A percentile compares a stretch with the other conserved stretches of the same genome.
phyloP scores from a whole-genome alignment of 1,140 invertebrate genomes.

The Ceratitis capitata region DNA sequence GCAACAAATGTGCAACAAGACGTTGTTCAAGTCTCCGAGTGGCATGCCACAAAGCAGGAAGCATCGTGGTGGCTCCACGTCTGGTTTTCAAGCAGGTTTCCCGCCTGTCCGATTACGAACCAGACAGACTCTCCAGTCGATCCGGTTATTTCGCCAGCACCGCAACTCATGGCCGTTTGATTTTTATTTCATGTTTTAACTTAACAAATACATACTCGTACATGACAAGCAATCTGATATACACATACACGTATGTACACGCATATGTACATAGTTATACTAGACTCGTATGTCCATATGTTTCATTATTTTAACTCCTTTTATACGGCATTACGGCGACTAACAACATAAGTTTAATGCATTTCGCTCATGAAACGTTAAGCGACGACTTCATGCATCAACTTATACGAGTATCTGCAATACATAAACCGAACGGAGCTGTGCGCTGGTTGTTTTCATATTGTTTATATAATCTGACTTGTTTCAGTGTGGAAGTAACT shows the following conservation, averaged over 20 bases:
- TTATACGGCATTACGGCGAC: background rate
- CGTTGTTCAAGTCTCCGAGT: too few relatives aligned
- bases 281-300: background rate
- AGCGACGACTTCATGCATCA: background rate
- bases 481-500: too few relatives aligned
- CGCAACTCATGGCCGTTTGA: background rate
- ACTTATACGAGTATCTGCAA: background rate
- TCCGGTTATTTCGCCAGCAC: background rate
- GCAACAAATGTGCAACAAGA: conserved; percentile 18
- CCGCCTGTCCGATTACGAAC: background rate
- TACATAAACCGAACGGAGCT: too few relatives aligned
- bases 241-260: background rate
- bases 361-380: background rate
- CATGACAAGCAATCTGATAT: background rate
- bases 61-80: background rate
- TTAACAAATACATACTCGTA: background rate
- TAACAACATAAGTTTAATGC: conserved; percentile 25
- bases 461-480: too few relatives aligned
- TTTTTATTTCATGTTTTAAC: background rate
- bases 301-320: background rate
- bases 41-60: conserved; percentile 14
- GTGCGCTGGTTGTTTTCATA: too few relatives aligned
- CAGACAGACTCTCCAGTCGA: background rate
- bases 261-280: too few relatives aligned
- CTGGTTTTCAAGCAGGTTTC: conserved; percentile 7